Percentiles rank a stretch among this genome's conserved stretches.
These are phyloP conservation scores for Malurus elegans DNA, from an alignment of 2,113 vertebrate species.

Conservation along the genomic window DNA sequence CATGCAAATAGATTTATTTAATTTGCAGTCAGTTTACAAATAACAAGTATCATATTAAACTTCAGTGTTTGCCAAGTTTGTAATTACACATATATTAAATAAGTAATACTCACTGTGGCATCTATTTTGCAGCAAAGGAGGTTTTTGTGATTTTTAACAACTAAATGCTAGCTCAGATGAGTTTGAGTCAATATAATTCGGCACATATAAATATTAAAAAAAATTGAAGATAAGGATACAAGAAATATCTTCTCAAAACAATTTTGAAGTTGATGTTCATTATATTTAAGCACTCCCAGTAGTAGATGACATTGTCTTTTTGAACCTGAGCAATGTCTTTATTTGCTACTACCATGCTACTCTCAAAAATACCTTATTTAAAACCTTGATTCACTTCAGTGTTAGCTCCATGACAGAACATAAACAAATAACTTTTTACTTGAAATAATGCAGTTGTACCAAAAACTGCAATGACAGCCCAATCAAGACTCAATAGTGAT, in stretches of 20 bases:
- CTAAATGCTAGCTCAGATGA: neutral
- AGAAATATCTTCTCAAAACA: neutral
- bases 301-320: neutral
- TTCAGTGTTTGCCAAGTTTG: neutral
- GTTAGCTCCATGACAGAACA: neutral
- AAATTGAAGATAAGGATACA: neutral
- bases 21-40: neutral
- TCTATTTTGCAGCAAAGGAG: neutral
- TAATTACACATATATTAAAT: neutral
- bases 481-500: slow-evolving; percentile 1
- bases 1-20: neutral
- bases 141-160: neutral
- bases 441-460: neutral
- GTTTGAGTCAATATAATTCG: neutral
- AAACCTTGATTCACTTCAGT: neutral
- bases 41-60: neutral
- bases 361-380: neutral
- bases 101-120: neutral
- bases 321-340: neutral
- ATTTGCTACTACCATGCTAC: neutral
- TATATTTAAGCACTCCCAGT: neutral
- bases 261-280: neutral
- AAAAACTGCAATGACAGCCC: neutral
- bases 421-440: neutral
- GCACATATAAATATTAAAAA: neutral